Evolutionary conservation across 2,888 invertebrate species (phyloP), one percentile per base, ranked within the genome.

Genomic region (Gnatocerus cornutus): DNA sequence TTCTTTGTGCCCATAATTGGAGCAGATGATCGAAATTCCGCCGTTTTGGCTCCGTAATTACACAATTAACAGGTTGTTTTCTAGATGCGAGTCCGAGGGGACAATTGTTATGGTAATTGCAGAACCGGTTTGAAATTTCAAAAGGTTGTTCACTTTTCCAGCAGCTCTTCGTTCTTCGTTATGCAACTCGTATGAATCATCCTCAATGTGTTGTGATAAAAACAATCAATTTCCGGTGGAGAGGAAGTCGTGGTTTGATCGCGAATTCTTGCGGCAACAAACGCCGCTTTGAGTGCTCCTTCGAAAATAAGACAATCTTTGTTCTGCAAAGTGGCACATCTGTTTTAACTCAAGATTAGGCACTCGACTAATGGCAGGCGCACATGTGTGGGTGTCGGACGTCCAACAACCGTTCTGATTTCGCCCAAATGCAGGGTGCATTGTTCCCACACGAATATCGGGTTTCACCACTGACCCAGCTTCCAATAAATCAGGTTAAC

Each of bases 61-160:
- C 80, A 81, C 83, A 84, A 84, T 84, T 84, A 83, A 83, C 84
- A 84, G 84, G 84, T 84, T 83, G 83, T 84, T 83, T 82, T 81
- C 79, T 80, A 77, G 81, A 79, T 76, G 76, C 76, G 76, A 76
- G 75, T 69, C 73, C 68, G 78, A 75, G 80, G 80, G 82, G 82
- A 83, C 84, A 83, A 84, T 84, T 84, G 84, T 84, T 84, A 84
- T 84, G 84, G 80, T 84, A 84, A 84, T 84, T 80, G 77, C 30
- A 71, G 71, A 83, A 84, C 84, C 84, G 84, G 84, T 84, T 84
- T 81, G 76, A 79, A 79, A 82, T 81, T 82, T 83, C 80, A 81
- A 80, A 81, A 84, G 84, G 84, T 84, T 84, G 83, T 84, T 84
- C 84, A 84, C 84, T 82, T 81, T 82, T 12, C 41, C 56, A 16